Conservation (phyloP, 2,113 vertebrate species). For the Varanus salvator region DNA sequence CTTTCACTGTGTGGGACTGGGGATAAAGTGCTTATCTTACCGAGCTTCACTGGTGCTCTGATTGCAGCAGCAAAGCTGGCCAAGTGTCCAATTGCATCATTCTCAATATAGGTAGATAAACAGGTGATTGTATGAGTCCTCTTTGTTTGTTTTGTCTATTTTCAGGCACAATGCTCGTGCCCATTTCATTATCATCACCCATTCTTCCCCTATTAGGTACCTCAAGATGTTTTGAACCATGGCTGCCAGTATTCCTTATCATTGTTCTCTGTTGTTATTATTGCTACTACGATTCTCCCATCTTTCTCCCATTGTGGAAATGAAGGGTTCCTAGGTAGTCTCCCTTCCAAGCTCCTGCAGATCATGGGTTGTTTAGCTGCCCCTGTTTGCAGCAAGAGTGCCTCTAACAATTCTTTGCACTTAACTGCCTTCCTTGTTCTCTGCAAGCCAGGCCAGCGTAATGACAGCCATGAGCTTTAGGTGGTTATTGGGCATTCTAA, state of each 20-base stretch:
- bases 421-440: too few relatives aligned
- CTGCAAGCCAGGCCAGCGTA: too few relatives aligned
- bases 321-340: too few relatives aligned
- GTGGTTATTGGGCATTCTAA: too few relatives aligned
- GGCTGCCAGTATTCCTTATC: background rate
- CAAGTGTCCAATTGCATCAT: background rate
- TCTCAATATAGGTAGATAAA: too few relatives aligned
- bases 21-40: slow-evolving; percentile 65
- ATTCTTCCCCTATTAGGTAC: background rate
- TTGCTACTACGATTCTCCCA: too few relatives aligned
- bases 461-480: too few relatives aligned
- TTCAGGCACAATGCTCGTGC: slow-evolving; percentile 61
- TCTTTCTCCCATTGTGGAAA: background rate
- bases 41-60: background rate
- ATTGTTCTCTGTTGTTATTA: too few relatives aligned
- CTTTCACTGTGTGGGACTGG: slow-evolving; percentile 56
- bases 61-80: background rate
- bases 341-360: too few relatives aligned
- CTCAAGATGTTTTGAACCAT: background rate
- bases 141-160: slow-evolving; percentile 42
- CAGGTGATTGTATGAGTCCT: background rate
- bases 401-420: too few relatives aligned
- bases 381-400: too few relatives aligned
- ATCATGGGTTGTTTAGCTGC: too few relatives aligned
- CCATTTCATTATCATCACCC: background rate